These are phyloP conservation scores for Prunella himalayana DNA, from an alignment of 2,113 vertebrate genomes.

Conservation along the genomic window DNA sequence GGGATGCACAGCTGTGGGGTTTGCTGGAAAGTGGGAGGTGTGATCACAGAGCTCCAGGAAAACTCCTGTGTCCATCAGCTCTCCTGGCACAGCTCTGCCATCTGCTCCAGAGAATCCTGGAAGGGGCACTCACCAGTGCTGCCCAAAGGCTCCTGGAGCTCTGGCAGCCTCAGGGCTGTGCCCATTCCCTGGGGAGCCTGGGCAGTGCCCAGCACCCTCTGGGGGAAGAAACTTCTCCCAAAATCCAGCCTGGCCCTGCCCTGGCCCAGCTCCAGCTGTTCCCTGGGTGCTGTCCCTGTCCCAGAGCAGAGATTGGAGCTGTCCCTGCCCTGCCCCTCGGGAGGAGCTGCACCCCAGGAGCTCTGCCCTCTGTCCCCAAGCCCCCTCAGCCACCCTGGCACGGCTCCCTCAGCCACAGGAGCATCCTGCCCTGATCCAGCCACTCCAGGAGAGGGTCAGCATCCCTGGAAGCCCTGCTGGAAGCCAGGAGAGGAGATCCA, in stretches of 20 bases:
- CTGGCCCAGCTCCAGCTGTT: neutral
- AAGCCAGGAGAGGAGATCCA: neutral
- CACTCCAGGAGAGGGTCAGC: neutral
- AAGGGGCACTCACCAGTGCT: neutral
- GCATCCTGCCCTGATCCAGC: neutral
- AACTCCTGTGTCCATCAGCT: neutral
- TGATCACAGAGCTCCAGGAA: neutral
- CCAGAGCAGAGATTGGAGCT: neutral
- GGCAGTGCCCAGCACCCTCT: neutral
- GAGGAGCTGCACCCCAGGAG: neutral
- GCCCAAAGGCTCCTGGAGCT: neutral
- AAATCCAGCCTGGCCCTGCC: neutral
- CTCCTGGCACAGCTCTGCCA: neutral
- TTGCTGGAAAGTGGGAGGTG: neutral
- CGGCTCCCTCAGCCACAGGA: neutral
- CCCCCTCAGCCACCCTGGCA: accelerated
- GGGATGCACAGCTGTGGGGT: neutral
- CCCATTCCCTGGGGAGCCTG: neutral
- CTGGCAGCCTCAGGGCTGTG: neutral
- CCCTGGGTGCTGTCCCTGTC: neutral
- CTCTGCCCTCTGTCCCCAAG: neutral
- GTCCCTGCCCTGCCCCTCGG: neutral
- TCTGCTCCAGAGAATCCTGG: neutral
- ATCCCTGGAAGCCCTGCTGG: neutral
- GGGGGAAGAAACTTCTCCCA: neutral